Percentiles rank a stretch among this genome's conserved stretches.
These are phyloP conservation scores for Procambarus clarkii DNA, from an alignment of 1,140 invertebrate species.

Conservation along the genomic window DNA sequence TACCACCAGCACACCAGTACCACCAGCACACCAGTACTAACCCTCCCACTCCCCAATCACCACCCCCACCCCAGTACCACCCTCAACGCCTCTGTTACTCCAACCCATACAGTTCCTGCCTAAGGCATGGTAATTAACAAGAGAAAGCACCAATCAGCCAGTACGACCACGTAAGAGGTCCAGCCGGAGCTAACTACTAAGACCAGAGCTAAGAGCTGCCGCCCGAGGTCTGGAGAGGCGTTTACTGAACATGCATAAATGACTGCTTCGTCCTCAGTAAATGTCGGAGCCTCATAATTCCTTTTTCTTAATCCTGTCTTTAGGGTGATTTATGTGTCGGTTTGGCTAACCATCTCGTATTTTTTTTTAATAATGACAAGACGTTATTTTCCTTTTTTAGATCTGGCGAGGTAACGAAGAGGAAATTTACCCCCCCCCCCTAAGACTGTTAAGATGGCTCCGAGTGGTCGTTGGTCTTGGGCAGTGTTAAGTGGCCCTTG, in stretches of 20 bases:
- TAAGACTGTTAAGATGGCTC: not conserved
- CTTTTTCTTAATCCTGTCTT: constrained; percentile 17
- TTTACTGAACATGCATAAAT: constrained; percentile 10
- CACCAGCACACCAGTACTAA: not conserved
- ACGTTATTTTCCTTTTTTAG: not conserved
- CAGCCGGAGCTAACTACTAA: no score
- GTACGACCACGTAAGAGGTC: no score
- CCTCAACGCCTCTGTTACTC: not conserved
- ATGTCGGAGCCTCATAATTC: not conserved
- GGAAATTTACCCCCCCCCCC: not conserved
- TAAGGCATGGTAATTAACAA: no score
- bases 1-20: no score
- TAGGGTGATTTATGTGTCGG: not conserved
- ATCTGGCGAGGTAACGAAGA: not conserved
- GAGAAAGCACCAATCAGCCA: no score
- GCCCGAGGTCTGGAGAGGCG: not conserved
- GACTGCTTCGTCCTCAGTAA: not conserved
- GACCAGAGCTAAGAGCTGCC: not conserved
- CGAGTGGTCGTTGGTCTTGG: no score
- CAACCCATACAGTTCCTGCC: no score
- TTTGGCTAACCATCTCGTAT: constrained; percentile 12
- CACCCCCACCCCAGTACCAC: not conserved
- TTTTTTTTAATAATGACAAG: constrained; percentile 15
- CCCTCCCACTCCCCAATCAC: no score
- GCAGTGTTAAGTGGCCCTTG: not conserved